These are phyloP conservation scores for Polyommatus iphigenia DNA, from an alignment of 2,888 invertebrate species.

Conservation along the genomic window DNA sequence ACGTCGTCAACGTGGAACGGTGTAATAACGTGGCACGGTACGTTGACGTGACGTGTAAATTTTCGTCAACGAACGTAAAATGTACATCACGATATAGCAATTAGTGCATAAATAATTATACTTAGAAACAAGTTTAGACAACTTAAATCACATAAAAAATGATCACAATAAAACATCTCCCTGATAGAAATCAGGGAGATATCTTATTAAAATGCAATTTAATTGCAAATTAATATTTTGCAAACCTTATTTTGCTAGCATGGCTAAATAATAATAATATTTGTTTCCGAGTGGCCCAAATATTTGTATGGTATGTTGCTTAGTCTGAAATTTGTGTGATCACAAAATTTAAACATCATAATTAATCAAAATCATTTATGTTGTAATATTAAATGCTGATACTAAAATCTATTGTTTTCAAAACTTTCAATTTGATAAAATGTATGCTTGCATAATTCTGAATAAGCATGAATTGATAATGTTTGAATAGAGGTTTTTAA, in stretches of 20 bases:
- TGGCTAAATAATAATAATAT: background rate
- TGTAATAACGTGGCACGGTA: no score
- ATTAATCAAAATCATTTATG: background rate
- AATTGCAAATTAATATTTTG: background rate
- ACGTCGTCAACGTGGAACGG: no score
- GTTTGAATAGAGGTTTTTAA: slow-evolving; percentile 10
- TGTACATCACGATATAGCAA: no score
- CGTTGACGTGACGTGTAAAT: no score
- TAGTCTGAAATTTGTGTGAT: background rate
- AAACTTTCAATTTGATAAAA: background rate
- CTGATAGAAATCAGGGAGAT: background rate
- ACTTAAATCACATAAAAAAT: no score
- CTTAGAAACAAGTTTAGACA: no score
- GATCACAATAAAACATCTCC: no score
- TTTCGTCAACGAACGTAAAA: no score
- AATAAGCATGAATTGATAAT: slow-evolving; percentile 27
- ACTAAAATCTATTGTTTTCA: background rate
- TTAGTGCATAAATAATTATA: no score
- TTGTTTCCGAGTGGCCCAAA: background rate
- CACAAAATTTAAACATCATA: background rate
- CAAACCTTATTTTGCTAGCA: background rate
- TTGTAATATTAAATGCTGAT: background rate
- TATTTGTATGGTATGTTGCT: background rate
- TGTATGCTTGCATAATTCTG: background rate
- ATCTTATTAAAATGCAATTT: background rate